Evolutionary conservation across 2,797 vertebrate genomes (phyloP).

Genomic region (Enteromius unitaeniatus): DNA sequence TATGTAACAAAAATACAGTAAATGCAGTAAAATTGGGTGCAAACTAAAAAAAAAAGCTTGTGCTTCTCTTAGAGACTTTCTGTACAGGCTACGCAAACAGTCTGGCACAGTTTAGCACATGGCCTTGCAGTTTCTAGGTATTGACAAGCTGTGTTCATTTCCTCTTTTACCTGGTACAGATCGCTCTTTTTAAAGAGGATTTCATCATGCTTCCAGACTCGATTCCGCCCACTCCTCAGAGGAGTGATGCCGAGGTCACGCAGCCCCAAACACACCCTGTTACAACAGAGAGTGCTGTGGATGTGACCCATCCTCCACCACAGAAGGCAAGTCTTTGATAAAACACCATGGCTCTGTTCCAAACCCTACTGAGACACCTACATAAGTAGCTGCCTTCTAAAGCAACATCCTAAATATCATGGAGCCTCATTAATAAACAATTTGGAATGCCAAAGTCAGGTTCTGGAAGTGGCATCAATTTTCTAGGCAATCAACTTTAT

Average conservation of each 20-base stretch:
- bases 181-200: conserved; percentile 84
- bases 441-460: neutral
- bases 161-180: conserved; percentile 73
- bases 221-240: conserved; percentile 69
- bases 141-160: conserved; percentile 8
- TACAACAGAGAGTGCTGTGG: conserved; percentile 46
- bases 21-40: neutral
- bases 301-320: conserved; percentile 56
- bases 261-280: conserved; percentile 37
- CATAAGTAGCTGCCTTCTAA: neutral
- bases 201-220: conserved; percentile 80
- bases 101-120: neutral
- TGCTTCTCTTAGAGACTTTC: neutral
- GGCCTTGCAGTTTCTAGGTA: neutral
- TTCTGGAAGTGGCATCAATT: neutral
- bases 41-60: neutral
- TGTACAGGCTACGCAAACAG: conserved; percentile 19
- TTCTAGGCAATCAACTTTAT: neutral
- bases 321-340: conserved; percentile 67
- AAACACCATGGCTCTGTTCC: neutral
- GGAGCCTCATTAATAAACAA: neutral
- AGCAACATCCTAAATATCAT: neutral
- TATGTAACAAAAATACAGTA: neutral
- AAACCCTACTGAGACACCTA: neutral
- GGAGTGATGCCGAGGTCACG: conserved; percentile 64